Evolutionary conservation across 2,888 invertebrate species (phyloP).

Genomic region (Watsonalla cultraria): DNA sequence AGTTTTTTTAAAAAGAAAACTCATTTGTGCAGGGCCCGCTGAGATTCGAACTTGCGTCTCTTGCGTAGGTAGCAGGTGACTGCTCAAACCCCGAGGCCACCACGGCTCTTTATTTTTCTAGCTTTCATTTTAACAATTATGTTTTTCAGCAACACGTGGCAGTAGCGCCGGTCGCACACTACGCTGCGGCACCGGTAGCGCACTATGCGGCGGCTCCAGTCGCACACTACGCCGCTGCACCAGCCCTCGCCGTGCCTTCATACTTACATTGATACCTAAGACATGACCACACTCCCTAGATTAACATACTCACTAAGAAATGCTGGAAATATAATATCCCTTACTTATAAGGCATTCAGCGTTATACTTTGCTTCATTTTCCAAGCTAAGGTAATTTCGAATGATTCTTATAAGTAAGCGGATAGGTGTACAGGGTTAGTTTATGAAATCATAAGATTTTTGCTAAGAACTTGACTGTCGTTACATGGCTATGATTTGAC

Average conservation of each 20-base stretch:
- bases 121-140: slow-evolving; percentile 12
- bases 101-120: no score
- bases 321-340: neutral
- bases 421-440: neutral
- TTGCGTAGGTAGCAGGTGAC: no score
- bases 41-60: no score
- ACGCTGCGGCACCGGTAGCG: slow-evolving; percentile 45
- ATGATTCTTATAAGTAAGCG: no score
- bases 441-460: slow-evolving; percentile 3
- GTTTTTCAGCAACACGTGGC: slow-evolving; percentile 26
- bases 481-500: neutral
- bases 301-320: neutral
- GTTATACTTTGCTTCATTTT: slow-evolving; percentile 9
- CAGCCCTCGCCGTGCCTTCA: slow-evolving; percentile 30
- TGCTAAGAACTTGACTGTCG: slow-evolving; percentile 1
- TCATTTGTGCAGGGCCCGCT: no score
- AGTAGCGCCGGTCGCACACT: slow-evolving; percentile 52
- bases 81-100: no score
- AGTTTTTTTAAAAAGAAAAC: no score
- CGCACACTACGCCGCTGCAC: slow-evolving; percentile 21
- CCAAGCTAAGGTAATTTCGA: neutral
- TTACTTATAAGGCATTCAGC: no score
- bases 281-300: slow-evolving; percentile 1
- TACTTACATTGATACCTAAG: slow-evolving; percentile 21
- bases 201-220: slow-evolving; percentile 10